These are phyloP conservation scores for Mythimna ferrago DNA, from an alignment of 2,888 invertebrate species.

Conservation along the genomic window DNA sequence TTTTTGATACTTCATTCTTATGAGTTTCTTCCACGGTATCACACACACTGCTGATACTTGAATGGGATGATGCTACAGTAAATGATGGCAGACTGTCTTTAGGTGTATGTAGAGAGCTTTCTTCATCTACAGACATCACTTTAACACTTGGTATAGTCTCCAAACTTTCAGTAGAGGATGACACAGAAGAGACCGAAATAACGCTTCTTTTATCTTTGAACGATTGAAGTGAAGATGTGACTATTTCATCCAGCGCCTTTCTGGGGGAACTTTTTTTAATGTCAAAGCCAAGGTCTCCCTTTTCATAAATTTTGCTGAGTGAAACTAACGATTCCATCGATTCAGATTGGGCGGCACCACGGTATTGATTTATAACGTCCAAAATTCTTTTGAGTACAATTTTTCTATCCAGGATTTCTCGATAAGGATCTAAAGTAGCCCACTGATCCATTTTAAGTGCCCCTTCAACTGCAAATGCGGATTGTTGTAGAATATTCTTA, in stretches of 20 bases:
- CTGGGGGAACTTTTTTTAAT: constrained; percentile 79
- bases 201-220: constrained; percentile 25
- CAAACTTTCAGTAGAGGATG: constrained; percentile 75
- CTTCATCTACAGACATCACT: constrained; percentile 73
- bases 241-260: background rate
- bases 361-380: constrained; percentile 84
- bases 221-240: constrained; percentile 8
- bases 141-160: constrained; percentile 82
- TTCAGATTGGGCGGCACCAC: constrained; percentile 79
- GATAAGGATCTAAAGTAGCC: constrained; percentile 76
- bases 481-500: constrained; percentile 91
- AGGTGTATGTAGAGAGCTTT: constrained; percentile 58
- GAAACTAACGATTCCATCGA: constrained; percentile 88
- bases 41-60: constrained; percentile 67
- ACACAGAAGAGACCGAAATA: background rate
- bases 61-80: constrained; percentile 76
- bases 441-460: constrained; percentile 89
- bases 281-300: constrained; percentile 92
- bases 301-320: constrained; percentile 89
- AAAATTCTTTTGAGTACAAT: constrained; percentile 90
- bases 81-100: constrained; percentile 83
- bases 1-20: constrained; percentile 73
- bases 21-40: constrained; percentile 62
- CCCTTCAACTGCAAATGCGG: constrained; percentile 90
- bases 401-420: constrained; percentile 86